Percentiles rank a stretch among this genome's conserved stretches.
phyloP scores from a whole-genome alignment of 1,140 invertebrate genomes.

The Dendrolimus punctatus region DNA sequence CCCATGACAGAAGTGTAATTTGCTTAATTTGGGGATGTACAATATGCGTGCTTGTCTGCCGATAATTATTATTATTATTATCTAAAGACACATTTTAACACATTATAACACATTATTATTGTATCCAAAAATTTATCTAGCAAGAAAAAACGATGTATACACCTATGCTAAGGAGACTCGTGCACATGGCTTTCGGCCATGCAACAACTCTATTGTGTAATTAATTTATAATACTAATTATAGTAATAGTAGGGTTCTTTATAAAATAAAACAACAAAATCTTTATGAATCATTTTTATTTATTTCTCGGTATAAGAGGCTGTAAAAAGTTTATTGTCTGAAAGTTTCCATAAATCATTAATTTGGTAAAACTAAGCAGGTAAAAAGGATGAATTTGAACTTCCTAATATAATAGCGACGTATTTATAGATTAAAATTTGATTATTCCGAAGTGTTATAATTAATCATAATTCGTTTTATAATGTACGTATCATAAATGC shows the following conservation, averaged over 20 bases:
- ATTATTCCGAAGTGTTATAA: slow-evolving; percentile 1
- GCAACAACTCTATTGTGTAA: neutral
- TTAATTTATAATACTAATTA: no score
- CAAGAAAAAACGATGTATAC: no score
- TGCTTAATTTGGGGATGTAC: no score
- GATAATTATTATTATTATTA: no score
- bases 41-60: no score
- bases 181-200: neutral
- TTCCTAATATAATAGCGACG: slow-evolving; percentile 14
- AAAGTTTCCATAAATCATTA: slow-evolving; percentile 55
- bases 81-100: no score
- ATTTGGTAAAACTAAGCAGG: slow-evolving; percentile 45
- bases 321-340: slow-evolving; percentile 70
- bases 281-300: slow-evolving; percentile 61
- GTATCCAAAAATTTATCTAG: no score
- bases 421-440: slow-evolving; percentile 18
- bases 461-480: slow-evolving; percentile 14
- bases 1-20: no score
- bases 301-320: slow-evolving; percentile 64
- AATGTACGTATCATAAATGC: slow-evolving; percentile 27
- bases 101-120: no score
- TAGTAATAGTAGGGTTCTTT: no score
- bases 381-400: slow-evolving; percentile 34
- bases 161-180: no score
- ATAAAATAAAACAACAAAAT: slow-evolving; percentile 41